Percentiles rank a stretch among this genome's conserved stretches.
phyloP scores from a whole-genome alignment of 2,888 invertebrate species.

The Sycophila texana region DNA sequence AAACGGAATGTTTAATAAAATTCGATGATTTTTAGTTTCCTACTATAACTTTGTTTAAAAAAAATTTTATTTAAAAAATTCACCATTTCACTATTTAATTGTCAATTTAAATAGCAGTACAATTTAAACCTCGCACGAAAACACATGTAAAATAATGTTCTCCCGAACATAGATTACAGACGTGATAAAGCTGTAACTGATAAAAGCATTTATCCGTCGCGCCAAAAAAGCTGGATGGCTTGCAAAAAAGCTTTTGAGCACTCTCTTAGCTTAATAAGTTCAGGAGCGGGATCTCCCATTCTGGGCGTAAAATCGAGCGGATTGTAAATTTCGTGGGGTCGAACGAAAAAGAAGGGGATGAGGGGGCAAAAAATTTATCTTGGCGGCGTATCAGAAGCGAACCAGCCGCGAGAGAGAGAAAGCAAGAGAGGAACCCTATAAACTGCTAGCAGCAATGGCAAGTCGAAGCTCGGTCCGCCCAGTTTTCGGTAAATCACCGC shows the following conservation, averaged over 20 bases:
- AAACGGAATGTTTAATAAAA: background rate
- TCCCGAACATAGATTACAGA: no score
- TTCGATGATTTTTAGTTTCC: no score
- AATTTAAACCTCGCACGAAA: no score
- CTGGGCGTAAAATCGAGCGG: constrained; percentile 12
- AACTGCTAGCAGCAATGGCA: constrained; percentile 47
- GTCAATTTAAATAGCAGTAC: no score
- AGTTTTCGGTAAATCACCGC: constrained; percentile 55
- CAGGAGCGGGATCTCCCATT: background rate
- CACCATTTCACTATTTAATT: no score
- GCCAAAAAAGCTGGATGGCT: no score
- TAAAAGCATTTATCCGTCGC: no score
- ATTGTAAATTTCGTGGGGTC: constrained; percentile 39
- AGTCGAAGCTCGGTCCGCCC: constrained; percentile 49
- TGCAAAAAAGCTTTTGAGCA: constrained; percentile 11
- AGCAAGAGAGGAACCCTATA: constrained; percentile 36
- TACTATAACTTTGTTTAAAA: no score
- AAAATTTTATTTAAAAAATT: no score
- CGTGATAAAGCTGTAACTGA: no score
- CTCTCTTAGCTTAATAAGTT: constrained; percentile 33
- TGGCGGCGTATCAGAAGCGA: constrained; percentile 50
- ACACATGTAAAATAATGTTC: no score
- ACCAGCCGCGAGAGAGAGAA: constrained; percentile 16
- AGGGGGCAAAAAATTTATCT: constrained; percentile 54
- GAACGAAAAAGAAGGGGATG: background rate